These are phyloP conservation scores for Babylonia areolata DNA, from an alignment of 1,140 invertebrate species.

Conservation along the genomic window DNA sequence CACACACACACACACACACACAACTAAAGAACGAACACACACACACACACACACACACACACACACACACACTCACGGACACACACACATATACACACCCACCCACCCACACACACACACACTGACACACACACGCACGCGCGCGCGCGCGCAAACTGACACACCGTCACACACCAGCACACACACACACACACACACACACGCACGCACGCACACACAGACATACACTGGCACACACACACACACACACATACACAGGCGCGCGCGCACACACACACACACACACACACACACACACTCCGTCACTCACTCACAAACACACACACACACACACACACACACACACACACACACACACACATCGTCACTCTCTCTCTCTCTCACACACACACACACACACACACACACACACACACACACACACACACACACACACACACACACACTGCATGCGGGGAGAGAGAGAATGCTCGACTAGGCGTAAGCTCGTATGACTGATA, in stretches of 20 bases:
- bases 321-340: too few relatives aligned
- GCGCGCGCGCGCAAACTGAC: not conserved
- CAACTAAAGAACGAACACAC: not conserved
- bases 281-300: too few relatives aligned
- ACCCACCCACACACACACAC: not conserved
- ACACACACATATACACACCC: conserved; percentile 9
- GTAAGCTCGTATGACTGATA: too few relatives aligned
- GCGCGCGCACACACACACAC: too few relatives aligned
- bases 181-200: conserved; percentile 22
- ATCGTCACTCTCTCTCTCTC: too few relatives aligned
- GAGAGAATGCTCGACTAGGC: too few relatives aligned
- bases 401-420: too few relatives aligned
- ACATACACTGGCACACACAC: not conserved
- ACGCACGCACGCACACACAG: conserved; percentile 8
- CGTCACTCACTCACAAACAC: too few relatives aligned
- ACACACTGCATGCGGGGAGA: too few relatives aligned
- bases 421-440: too few relatives aligned
- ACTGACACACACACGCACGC: not conserved
- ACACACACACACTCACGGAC: not conserved
- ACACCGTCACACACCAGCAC: not conserved
- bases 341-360: too few relatives aligned
- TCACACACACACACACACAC: too few relatives aligned
- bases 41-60: not conserved
- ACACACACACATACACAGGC: not conserved
- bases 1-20: conserved; percentile 23